Percentiles rank a stretch among this genome's conserved stretches.
These are phyloP conservation scores for Drepana arcuata DNA, from an alignment of 1,140 invertebrate genomes.

Conservation along the genomic window DNA sequence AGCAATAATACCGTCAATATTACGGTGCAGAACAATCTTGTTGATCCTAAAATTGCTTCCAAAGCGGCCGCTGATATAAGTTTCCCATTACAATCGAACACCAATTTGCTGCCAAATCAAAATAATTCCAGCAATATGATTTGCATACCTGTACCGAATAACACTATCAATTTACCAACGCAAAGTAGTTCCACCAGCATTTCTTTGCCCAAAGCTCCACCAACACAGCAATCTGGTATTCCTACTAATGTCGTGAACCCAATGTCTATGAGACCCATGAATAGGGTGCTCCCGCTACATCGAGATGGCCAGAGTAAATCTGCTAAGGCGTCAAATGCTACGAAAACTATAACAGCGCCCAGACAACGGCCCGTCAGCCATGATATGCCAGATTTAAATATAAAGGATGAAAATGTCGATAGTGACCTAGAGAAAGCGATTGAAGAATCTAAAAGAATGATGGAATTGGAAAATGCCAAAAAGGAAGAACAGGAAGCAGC, in stretches of 20 bases:
- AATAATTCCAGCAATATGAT: conserved; percentile 41
- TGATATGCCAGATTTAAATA: conserved; percentile 68
- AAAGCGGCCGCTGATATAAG: conserved; percentile 56
- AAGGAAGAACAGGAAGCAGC: conserved; percentile 51
- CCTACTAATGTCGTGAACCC: conserved; percentile 80
- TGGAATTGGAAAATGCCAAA: conserved; percentile 63
- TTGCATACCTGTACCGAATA: conserved; percentile 56
- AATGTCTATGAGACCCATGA: conserved; percentile 79
- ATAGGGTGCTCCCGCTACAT: conserved; percentile 82
- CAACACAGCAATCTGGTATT: conserved; percentile 74
- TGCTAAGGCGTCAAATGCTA: conserved; percentile 29
- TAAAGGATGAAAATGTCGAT: conserved; percentile 65
- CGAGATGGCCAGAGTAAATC: conserved; percentile 61
- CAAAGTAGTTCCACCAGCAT: conserved; percentile 72
- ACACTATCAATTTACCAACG: conserved; percentile 59
- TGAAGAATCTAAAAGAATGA: conserved; percentile 66
- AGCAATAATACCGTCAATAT: conserved; percentile 67
- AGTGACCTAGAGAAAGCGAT: conserved; percentile 70
- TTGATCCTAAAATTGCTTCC: conserved; percentile 62
- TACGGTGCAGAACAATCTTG: conserved; percentile 63
- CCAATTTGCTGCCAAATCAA: conserved; percentile 9
- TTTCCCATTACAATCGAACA: conserved; percentile 52
- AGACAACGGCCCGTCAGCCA: conserved; percentile 57
- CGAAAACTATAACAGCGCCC: conserved; percentile 34
- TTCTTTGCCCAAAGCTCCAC: conserved; percentile 73